Evolutionary conservation across 2,797 vertebrate genomes (phyloP).

Genomic region (Mus spretus): DNA sequence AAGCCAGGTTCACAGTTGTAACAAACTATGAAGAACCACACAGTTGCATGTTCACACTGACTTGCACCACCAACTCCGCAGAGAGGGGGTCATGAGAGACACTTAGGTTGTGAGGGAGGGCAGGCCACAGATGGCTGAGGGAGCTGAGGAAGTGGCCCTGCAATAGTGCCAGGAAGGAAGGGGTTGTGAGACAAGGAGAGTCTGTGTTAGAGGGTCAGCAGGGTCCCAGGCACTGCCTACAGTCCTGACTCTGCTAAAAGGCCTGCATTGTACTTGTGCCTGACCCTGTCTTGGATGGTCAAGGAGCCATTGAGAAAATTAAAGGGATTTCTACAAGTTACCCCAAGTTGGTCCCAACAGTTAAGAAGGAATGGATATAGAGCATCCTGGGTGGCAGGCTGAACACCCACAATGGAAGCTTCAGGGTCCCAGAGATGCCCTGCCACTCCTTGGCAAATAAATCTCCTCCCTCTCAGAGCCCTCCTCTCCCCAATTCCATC

Average conservation of each 20-base stretch:
- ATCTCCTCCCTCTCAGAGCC: rapidly evolving
- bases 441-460: neutral
- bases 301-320: neutral
- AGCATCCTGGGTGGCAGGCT: neutral
- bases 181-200: neutral
- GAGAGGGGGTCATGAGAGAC: neutral
- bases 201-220: neutral
- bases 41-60: neutral
- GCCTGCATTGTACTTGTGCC: neutral
- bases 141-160: neutral
- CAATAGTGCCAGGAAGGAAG: neutral
- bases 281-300: neutral
- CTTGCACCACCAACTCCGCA: neutral
- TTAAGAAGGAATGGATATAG: neutral
- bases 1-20: neutral
- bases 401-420: neutral
- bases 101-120: neutral
- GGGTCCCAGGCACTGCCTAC: neutral
- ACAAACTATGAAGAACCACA: neutral
- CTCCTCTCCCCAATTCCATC: too few species aligned
- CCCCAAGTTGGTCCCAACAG: neutral
- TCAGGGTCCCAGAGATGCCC: neutral
- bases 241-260: neutral
- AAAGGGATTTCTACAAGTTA: neutral
- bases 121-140: neutral